These are phyloP conservation scores for Lasaia peninsularis DNA, from an alignment of 1,140 invertebrate genomes.

Conservation along the genomic window DNA sequence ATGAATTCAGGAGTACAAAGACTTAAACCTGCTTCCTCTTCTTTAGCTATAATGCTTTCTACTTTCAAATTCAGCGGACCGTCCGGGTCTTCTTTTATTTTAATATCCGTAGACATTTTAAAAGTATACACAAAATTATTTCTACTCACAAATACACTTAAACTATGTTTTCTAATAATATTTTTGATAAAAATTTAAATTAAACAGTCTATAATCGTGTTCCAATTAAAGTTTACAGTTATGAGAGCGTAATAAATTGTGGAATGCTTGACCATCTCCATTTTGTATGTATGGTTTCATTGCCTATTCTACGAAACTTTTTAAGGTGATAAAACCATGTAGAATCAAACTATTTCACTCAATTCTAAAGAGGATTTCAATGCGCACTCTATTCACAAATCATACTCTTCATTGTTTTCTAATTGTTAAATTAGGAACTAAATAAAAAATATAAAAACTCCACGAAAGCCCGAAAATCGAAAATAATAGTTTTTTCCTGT, in stretches of 20 bases:
- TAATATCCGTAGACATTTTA: neutral
- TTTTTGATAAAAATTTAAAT: neutral
- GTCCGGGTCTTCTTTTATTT: neutral
- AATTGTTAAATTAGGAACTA: neutral
- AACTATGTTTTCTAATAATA: neutral
- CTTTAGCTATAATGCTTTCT: neutral
- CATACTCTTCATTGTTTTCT: neutral
- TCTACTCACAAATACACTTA: neutral
- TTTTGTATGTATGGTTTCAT: constrained; percentile 31
- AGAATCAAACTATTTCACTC: neutral
- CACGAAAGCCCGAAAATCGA: constrained; percentile 20
- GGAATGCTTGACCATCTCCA: constrained; percentile 13
- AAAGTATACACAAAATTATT: neutral
- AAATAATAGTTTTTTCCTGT: constrained; percentile 9
- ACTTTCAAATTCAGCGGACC: constrained; percentile 4
- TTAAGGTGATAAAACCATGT: neutral
- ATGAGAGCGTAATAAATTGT: constrained; percentile 1
- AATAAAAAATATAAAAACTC: neutral
- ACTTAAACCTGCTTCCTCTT: neutral
- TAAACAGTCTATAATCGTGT: constrained; percentile 1
- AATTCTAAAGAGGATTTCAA: neutral
- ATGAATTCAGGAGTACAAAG: neutral
- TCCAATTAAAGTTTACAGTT: constrained; percentile 8
- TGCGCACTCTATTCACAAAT: neutral
- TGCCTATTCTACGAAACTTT: constrained; percentile 26